These are phyloP conservation scores for Prunella fulvescens DNA, from an alignment of 2,113 vertebrate genomes.

Conservation along the genomic window DNA sequence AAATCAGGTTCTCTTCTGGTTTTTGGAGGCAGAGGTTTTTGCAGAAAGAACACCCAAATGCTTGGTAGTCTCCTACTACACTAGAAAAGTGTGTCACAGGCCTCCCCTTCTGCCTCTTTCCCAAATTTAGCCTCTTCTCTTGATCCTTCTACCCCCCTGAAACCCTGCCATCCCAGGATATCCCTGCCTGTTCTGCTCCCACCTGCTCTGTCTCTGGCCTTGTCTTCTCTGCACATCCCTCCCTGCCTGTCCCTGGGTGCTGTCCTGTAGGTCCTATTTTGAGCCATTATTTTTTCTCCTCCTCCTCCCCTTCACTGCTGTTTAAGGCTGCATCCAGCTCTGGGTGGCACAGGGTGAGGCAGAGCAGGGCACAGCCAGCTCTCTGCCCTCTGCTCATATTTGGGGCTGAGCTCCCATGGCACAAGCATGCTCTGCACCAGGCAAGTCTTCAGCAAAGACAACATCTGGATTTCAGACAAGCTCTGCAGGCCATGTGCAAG, in stretches of 20 bases:
- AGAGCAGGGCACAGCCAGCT: accelerated
- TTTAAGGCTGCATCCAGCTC: neutral
- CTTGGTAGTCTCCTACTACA: neutral
- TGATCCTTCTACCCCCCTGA: neutral
- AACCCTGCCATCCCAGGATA: neutral
- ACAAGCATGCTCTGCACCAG: neutral
- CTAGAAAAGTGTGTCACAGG: neutral
- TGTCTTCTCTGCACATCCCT: neutral
- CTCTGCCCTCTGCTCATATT: neutral
- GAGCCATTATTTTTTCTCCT: neutral
- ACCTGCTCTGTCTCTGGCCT: neutral
- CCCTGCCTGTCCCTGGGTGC: neutral
- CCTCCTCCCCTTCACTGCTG: neutral
- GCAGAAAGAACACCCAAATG: neutral
- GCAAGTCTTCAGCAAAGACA: neutral
- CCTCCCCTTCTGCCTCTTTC: neutral
- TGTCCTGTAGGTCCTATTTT: neutral
- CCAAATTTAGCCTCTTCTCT: neutral
- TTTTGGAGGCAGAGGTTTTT: neutral
- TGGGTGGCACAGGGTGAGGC: no score
- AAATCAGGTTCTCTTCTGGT: neutral
- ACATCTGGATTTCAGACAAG: constrained; percentile 30
- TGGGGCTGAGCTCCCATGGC: neutral
- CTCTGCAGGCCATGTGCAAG: neutral
- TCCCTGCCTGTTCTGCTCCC: neutral